phyloP scores from a whole-genome alignment of 35 echinoderm and acorn worm species.

The Apostichopus parvimensis region DNA sequence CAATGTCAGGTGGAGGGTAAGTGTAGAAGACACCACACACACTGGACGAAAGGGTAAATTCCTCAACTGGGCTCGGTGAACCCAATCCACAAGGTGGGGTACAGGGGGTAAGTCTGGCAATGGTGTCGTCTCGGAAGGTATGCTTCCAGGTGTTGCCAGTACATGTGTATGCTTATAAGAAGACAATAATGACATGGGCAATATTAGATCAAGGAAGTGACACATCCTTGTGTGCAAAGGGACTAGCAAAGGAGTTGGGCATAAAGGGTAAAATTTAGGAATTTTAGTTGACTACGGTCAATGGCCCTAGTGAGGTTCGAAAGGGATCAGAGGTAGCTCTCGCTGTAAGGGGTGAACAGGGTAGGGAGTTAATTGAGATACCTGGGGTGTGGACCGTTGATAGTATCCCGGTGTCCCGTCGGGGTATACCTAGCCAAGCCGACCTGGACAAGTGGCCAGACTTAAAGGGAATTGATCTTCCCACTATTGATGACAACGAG shows the following conservation, averaged over 20 bases:
- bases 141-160: no score
- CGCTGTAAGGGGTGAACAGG: background rate
- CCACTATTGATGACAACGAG: no score
- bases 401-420: background rate
- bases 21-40: no score
- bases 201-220: conserved; percentile 33
- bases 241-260: conserved; percentile 1
- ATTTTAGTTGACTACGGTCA: background rate
- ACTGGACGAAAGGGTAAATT: no score
- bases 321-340: no score
- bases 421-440: no score
- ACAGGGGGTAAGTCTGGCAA: background rate
- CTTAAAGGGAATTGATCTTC: no score
- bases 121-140: background rate
- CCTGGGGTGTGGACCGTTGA: conserved; percentile 39
- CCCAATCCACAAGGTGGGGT: no score
- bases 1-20: no score
- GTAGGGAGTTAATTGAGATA: conserved; percentile 28
- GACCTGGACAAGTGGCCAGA: no score
- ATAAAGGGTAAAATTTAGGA: background rate
- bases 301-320: background rate
- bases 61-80: no score
- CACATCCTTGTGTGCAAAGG: background rate
- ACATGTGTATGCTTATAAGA: no score
- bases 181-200: background rate